Percentiles rank a stretch among this genome's conserved stretches.
phyloP scores from a whole-genome alignment of 2,113 vertebrate genomes.

The Gambusia holbrooki region DNA sequence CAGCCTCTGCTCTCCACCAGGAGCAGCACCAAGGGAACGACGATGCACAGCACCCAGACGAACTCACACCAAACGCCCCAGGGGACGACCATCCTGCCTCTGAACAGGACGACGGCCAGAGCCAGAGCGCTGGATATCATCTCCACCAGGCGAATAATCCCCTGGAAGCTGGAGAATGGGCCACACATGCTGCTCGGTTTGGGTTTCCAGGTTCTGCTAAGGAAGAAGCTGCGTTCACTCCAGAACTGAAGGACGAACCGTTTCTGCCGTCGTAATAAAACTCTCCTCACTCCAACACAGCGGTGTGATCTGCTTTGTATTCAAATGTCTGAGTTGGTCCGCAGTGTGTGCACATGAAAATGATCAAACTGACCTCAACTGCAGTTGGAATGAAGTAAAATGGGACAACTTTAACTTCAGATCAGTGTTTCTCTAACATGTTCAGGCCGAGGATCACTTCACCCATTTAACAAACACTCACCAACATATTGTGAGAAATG shows the following conservation, averaged over 20 bases:
- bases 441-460: too few species aligned
- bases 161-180: conserved; percentile 19
- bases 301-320: not conserved
- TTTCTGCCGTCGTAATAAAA: not conserved
- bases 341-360: not conserved
- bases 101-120: conserved; percentile 73
- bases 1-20: conserved; percentile 23
- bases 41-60: conserved; percentile 80
- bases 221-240: too few species aligned
- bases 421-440: too few species aligned
- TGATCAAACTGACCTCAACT: not conserved
- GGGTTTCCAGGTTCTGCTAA: not conserved
- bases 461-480: too few species aligned
- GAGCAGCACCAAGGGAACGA: conserved; percentile 63
- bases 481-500: too few species aligned
- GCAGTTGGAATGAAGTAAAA: not conserved
- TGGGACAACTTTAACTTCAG: not conserved
- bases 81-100: accelerated
- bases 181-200: conserved; percentile 25
- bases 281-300: too few species aligned
- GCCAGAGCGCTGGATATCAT: conserved; percentile 64
- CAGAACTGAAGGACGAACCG: too few species aligned
- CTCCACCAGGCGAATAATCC: conserved; percentile 70
- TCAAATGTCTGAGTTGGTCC: not conserved
- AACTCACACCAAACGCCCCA: conserved; percentile 82